Evolutionary conservation across 2,113 vertebrate genomes (phyloP), one percentile per base, ranked within the genome.

Genomic region (Coturnix japonica): DNA sequence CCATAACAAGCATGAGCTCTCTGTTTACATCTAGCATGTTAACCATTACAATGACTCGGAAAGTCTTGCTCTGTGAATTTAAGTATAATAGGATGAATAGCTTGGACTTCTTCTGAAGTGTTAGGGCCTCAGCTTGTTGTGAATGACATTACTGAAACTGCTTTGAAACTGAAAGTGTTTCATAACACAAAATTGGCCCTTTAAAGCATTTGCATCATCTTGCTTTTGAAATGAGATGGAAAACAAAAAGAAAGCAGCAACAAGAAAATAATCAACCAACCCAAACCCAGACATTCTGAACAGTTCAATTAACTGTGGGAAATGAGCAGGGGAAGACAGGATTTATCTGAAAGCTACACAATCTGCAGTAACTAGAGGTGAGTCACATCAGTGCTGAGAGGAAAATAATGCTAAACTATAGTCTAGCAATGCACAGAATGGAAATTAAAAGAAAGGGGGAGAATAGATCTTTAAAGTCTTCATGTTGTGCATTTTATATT

Each of bases 391-490:
- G 53, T 64, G 20, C 31, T 53, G 25, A 77, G 86, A 31, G 18
- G 21, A 56, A 54, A 67, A 11, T 5, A 20, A 64, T 10, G 37
- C 37, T 37, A 37, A 37, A 37, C 69, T 64, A 1, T 2, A 1
- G 35, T 43, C 53, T 69, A 33, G 57, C 74, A 74, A 11, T 39
- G 70, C 14, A 18, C 0, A 0, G 41, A 16, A 12, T 7, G 71
- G 67, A 11, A 31, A 59, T 6, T 30, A 28, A 53, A 53, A 53
- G 13, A 12, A 16, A 2, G 49, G 25, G 4, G 82, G 57, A 37
- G 53, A 7, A 25, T 7, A 10, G 16, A 31, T 81, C 63, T 72
- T 49, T 1, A 59, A 63, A 49, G 20, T 41, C 9, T 87, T 86
- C 44, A 8, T 63, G 14, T 39, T 39, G 25, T 12, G 39, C 17